These are phyloP conservation scores for Rhinoderma darwinii DNA, from an alignment of 2,113 vertebrate species.

Conservation along the genomic window DNA sequence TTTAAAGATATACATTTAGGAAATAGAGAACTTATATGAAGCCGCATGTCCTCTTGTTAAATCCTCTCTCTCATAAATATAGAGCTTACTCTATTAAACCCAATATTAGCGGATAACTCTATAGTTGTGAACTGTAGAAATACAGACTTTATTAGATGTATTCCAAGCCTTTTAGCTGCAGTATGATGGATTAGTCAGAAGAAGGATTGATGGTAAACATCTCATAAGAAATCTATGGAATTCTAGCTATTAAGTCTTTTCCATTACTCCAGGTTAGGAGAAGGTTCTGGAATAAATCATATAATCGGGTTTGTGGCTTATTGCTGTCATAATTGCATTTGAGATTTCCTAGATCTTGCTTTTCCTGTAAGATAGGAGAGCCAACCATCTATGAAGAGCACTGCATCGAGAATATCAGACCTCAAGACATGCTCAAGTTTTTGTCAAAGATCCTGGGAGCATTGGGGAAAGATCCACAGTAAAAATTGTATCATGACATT, in stretches of 20 bases:
- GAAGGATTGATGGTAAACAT: conserved; percentile 21
- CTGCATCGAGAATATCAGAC: background rate
- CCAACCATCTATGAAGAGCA: background rate
- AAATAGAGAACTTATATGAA: no score
- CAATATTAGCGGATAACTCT: background rate
- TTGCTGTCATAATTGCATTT: conserved; percentile 26
- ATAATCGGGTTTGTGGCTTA: conserved; percentile 7
- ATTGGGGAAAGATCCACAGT: background rate
- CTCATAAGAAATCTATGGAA: conserved; percentile 16
- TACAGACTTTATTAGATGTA: background rate
- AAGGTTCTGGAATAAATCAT: conserved; percentile 15
- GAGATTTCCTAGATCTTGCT: conserved; percentile 7
- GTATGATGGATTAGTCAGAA: conserved; percentile 19
- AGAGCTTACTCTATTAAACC: background rate
- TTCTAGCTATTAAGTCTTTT: conserved; percentile 22
- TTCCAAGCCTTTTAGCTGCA: background rate
- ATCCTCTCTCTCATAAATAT: background rate
- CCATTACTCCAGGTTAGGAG: conserved; percentile 22
- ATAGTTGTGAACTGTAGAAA: background rate
- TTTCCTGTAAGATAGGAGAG: background rate
- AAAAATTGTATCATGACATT: background rate
- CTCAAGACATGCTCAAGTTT: background rate
- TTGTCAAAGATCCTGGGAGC: background rate
- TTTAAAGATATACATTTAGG: no score
- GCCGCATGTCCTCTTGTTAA: background rate